A percentile compares a stretch with the other conserved stretches of the same genome.
These are phyloP conservation scores for Bagarius yarrelli DNA, from an alignment of 2,113 vertebrate species.

Conservation along the genomic window DNA sequence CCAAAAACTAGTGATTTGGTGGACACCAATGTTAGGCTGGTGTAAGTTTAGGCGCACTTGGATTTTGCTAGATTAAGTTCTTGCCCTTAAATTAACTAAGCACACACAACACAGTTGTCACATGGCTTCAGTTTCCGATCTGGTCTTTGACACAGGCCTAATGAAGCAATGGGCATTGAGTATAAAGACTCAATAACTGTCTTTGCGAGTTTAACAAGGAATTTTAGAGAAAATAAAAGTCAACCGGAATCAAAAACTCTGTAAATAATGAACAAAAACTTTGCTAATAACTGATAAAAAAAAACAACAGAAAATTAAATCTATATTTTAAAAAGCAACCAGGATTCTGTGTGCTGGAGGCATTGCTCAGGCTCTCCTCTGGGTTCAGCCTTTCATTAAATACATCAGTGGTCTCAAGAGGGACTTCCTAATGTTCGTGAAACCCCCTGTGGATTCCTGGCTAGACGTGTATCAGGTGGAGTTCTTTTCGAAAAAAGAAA, in stretches of 20 bases:
- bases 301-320: slow-evolving; percentile 18
- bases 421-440: slow-evolving; percentile 67
- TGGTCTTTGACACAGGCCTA: not conserved
- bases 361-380: slow-evolving; percentile 32
- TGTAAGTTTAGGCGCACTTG: not conserved
- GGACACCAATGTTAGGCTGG: too few relatives aligned
- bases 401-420: slow-evolving; percentile 73
- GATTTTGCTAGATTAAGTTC: not conserved
- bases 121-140: not conserved
- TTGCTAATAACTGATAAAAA: not conserved
- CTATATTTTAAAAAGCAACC: slow-evolving; percentile 1
- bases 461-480: slow-evolving; percentile 21
- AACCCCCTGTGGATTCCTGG: slow-evolving; percentile 26
- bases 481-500: slow-evolving; percentile 3
- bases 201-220: not conserved
- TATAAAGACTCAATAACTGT: slow-evolving; percentile 12
- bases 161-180: not conserved
- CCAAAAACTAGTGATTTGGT: too few relatives aligned
- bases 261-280: not conserved
- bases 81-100: not conserved
- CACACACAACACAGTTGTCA: not conserved
- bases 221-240: not conserved
- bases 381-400: slow-evolving; percentile 57
- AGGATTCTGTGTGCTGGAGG: not conserved
- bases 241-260: not conserved